Conservation (phyloP, 2,888 invertebrate species). For the Globia sparganii region DNA sequence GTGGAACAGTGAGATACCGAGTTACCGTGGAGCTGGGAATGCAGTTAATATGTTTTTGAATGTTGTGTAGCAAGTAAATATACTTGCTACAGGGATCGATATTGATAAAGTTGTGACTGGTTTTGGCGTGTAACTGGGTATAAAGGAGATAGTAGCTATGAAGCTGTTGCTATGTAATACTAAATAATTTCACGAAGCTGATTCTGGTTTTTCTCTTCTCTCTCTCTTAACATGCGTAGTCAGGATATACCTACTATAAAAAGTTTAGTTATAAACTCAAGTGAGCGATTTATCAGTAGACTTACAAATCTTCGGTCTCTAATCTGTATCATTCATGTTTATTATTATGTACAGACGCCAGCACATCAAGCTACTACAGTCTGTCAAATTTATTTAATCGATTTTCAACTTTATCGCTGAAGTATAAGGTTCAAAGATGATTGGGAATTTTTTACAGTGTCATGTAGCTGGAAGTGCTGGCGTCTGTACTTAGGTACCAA, state of each 20-base stretch:
- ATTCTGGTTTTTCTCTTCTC: not conserved
- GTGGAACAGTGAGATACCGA: slow-evolving; percentile 31
- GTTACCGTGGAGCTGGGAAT: slow-evolving; percentile 37
- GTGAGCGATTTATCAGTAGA: not conserved
- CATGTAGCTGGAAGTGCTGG: too few relatives aligned
- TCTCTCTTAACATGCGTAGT: not conserved
- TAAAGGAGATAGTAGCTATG: not conserved
- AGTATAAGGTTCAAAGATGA: too few relatives aligned
- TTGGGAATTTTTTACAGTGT: too few relatives aligned
- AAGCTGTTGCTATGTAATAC: not conserved
- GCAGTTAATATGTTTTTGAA: slow-evolving; percentile 46
- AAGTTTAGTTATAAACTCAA: not conserved
- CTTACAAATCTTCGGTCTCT: not conserved
- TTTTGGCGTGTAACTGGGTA: not conserved
- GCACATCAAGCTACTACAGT: too few relatives aligned
- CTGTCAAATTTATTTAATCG: too few relatives aligned
- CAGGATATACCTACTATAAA: not conserved
- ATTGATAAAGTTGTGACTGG: slow-evolving; percentile 12
- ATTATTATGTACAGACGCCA: not conserved
- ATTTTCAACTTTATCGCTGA: too few relatives aligned
- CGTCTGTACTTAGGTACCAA: not conserved
- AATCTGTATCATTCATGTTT: not conserved
- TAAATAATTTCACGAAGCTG: not conserved
- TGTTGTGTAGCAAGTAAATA: slow-evolving; percentile 17
- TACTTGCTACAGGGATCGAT: slow-evolving; percentile 1